These are phyloP conservation scores for Zenarchopterus dispar DNA, from an alignment of 2,797 vertebrate species.

Conservation along the genomic window DNA sequence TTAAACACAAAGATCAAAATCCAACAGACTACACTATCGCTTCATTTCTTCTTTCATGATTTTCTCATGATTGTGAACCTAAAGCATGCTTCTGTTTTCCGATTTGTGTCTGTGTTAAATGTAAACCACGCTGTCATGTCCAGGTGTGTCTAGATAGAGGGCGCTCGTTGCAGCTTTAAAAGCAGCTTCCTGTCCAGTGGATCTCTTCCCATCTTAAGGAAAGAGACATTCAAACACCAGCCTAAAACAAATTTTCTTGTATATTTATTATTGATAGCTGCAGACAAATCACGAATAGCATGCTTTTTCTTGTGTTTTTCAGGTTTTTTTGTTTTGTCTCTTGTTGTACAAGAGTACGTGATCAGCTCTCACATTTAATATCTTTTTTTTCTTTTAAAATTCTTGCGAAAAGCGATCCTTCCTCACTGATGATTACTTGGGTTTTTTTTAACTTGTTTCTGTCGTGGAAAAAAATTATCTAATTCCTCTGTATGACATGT, in stretches of 20 bases:
- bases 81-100: constrained; percentile 7
- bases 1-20: not conserved
- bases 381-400: not conserved
- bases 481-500: too few species aligned
- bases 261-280: not conserved
- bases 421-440: not conserved
- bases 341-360: not conserved
- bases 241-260: not conserved
- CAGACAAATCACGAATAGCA: not conserved
- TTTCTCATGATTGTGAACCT: not conserved
- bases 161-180: constrained; percentile 34
- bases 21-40: not conserved
- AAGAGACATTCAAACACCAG: constrained; percentile 1
- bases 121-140: constrained; percentile 15
- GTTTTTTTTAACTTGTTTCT: too few species aligned
- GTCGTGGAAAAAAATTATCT: too few species aligned
- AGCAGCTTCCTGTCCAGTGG: constrained; percentile 12
- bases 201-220: constrained; percentile 28
- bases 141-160: constrained; percentile 25
- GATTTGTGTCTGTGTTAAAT: constrained; percentile 7
- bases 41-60: not conserved
- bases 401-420: not conserved
- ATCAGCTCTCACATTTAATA: not conserved
- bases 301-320: not conserved
- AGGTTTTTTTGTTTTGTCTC: too few species aligned